Percentiles rank a stretch among this genome's conserved stretches.
phyloP scores from a whole-genome alignment of 2,888 invertebrate genomes.

The Oscheius sp. region DNA sequence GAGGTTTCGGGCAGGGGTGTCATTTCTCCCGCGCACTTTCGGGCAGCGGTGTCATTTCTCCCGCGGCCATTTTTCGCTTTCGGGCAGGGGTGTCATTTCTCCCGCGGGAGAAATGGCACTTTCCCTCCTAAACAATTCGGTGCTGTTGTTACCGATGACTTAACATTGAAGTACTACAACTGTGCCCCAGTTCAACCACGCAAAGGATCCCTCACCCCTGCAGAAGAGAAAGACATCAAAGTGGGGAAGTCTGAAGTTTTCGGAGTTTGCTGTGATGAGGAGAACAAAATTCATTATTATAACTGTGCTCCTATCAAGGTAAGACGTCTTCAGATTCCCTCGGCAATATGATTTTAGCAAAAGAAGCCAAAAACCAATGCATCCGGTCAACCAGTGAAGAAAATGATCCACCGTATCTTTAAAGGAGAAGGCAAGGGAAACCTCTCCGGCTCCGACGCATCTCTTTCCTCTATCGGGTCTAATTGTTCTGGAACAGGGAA shows the following conservation, averaged over 20 bases:
- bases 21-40: no score
- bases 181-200: slow-evolving; percentile 35
- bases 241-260: slow-evolving; percentile 27
- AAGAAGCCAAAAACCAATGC: slow-evolving; percentile 24
- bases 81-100: no score
- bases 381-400: slow-evolving; percentile 1
- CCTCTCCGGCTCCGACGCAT: slow-evolving; percentile 30
- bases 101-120: slow-evolving; percentile 12
- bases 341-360: not conserved
- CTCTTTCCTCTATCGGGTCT: slow-evolving; percentile 23
- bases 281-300: slow-evolving; percentile 39
- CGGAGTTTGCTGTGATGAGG: slow-evolving; percentile 34
- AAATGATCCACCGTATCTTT: slow-evolving; percentile 30
- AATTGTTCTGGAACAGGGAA: not conserved
- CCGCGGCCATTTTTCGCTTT: no score
- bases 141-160: slow-evolving; percentile 18
- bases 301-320: slow-evolving; percentile 42
- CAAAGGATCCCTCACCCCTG: not conserved
- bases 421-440: not conserved
- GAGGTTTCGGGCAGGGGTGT: no score
- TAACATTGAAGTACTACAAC: slow-evolving; percentile 37
- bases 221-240: slow-evolving; percentile 10
- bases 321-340: not conserved
- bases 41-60: no score
- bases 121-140: slow-evolving; percentile 28